These are phyloP conservation scores for Vollenhovia emeryi DNA, from an alignment of 1,140 invertebrate genomes.

Conservation along the genomic window DNA sequence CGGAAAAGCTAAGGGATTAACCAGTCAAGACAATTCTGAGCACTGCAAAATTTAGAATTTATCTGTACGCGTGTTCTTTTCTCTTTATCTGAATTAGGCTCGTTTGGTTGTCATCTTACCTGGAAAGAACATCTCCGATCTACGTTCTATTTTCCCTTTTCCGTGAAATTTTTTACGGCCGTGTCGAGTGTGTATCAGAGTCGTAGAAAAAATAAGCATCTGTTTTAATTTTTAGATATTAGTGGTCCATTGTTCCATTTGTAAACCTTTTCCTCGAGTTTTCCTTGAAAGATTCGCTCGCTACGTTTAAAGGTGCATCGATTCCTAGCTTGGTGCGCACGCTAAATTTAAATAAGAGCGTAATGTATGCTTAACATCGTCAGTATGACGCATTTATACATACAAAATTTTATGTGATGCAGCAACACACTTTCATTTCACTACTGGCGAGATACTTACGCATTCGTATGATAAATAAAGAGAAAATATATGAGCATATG, in stretches of 20 bases:
- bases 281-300: slow-evolving; percentile 51
- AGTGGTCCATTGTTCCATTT: slow-evolving; percentile 78
- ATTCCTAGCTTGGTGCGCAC: slow-evolving; percentile 68
- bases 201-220: slow-evolving; percentile 80
- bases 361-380: slow-evolving; percentile 44
- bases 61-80: slow-evolving; percentile 29
- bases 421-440: slow-evolving; percentile 67
- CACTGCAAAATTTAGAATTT: slow-evolving; percentile 59
- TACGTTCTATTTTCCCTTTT: slow-evolving; percentile 52
- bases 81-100: slow-evolving; percentile 63
- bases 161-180: slow-evolving; percentile 67
- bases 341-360: slow-evolving; percentile 69
- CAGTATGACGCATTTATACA: slow-evolving; percentile 44
- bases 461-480: slow-evolving; percentile 35
- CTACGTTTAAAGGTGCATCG: slow-evolving; percentile 62
- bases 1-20: slow-evolving; percentile 49
- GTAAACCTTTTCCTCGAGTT: slow-evolving; percentile 67
- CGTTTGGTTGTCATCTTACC: slow-evolving; percentile 51
- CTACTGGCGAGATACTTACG: slow-evolving; percentile 40
- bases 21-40: slow-evolving; percentile 38
- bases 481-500: slow-evolving; percentile 6
- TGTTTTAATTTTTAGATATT: slow-evolving; percentile 76
- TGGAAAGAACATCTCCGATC: slow-evolving; percentile 63
- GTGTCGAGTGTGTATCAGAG: slow-evolving; percentile 67
- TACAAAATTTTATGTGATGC: slow-evolving; percentile 66